Conservation (phyloP, 2,113 vertebrate genomes). For the Dasyurus viverrinus region DNA sequence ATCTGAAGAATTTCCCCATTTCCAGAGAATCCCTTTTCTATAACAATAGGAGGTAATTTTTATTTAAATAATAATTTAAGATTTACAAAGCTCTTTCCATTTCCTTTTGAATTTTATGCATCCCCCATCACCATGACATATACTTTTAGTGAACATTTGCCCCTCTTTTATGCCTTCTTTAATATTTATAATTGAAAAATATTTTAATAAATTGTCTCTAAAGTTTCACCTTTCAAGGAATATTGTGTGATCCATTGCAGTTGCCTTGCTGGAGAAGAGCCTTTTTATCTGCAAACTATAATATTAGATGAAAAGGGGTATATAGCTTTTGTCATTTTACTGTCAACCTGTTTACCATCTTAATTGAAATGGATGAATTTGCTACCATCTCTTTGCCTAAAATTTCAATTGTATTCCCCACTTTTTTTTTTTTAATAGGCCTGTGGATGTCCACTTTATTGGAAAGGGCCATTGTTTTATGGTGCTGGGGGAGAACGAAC, state of each 20-base stretch:
- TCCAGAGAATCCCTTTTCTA: not conserved
- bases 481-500: conserved; percentile 94
- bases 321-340: not conserved
- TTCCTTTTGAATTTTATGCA: not conserved
- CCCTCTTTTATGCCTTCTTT: not conserved
- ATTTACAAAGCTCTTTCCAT: not conserved
- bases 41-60: not conserved
- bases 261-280: not conserved
- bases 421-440: conserved; percentile 83
- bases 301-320: not conserved
- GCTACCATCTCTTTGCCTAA: not conserved
- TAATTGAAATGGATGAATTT: not conserved
- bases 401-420: not conserved
- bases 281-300: not conserved
- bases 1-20: not conserved
- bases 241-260: not conserved
- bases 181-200: not conserved
- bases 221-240: not conserved
- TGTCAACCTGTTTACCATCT: conserved; percentile 26
- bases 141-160: not conserved
- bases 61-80: not conserved
- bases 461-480: conserved; percentile 96
- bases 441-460: conserved; percentile 95
- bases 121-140: not conserved
- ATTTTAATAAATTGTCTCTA: not conserved